Evolutionary conservation across 2,113 vertebrate species (phyloP).

Genomic region (Muntiacus muntjak): DNA sequence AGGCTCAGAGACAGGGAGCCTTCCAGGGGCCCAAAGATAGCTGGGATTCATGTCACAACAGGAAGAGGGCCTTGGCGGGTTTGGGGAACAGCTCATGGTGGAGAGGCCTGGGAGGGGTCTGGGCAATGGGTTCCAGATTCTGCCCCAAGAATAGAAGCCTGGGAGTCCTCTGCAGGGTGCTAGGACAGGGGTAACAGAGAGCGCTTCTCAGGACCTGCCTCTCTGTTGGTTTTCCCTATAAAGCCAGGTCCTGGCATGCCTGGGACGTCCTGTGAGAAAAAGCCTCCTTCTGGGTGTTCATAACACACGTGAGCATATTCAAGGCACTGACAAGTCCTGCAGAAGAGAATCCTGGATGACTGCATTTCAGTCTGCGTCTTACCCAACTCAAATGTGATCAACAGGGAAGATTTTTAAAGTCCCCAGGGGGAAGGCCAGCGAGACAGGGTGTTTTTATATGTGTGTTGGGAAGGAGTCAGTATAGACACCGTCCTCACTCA

Average conservation of each 20-base stretch:
- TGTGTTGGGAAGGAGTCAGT: not conserved
- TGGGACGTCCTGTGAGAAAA: not conserved
- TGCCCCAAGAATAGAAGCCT: not conserved
- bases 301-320: not conserved
- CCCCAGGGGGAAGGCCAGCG: not conserved
- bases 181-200: not conserved
- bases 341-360: not conserved
- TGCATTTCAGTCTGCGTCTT: not conserved
- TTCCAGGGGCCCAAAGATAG: not conserved
- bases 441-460: not conserved
- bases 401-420: not conserved
- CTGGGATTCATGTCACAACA: not conserved
- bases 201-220: not conserved
- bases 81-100: not conserved
- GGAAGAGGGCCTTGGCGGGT: not conserved
- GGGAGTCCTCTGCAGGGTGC: too few relatives aligned
- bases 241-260: not conserved
- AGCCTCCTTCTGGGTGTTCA: not conserved
- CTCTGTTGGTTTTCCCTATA: not conserved
- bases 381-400: accelerated
- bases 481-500: not conserved
- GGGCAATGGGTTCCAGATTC: not conserved
- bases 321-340: not conserved
- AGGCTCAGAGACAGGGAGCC: not conserved
- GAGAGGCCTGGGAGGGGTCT: not conserved